Conservation (phyloP, 2,797 vertebrate genomes). For the Aeoliscus strigatus region DNA sequence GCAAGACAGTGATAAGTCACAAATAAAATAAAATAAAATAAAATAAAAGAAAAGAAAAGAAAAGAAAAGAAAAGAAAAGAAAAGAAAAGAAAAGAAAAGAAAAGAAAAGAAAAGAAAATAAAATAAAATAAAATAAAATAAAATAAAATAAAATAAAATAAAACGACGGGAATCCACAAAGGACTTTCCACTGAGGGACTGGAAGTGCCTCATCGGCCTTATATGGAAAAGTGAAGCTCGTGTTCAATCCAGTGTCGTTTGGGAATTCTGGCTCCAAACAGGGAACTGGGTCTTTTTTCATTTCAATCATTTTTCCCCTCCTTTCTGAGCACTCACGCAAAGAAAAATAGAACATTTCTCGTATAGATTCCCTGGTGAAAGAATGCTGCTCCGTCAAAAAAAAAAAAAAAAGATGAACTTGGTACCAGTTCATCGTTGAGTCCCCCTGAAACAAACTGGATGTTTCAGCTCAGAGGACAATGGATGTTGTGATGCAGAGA, state of each 20-base stretch:
- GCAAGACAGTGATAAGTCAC: too few relatives aligned
- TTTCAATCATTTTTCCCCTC: conserved; percentile 11
- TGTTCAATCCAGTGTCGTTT: conserved; percentile 10
- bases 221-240: conserved; percentile 29
- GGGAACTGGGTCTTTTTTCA: conserved; percentile 6
- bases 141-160: too few relatives aligned
- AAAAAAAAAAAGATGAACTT: conserved; percentile 16
- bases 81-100: too few relatives aligned
- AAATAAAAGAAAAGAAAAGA: too few relatives aligned
- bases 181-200: too few relatives aligned
- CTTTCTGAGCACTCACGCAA: conserved; percentile 9
- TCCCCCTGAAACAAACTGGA: conserved; percentile 45
- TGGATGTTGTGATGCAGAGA: conserved; percentile 56
- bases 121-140: too few relatives aligned
- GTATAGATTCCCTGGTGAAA: conserved; percentile 47
- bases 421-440: conserved; percentile 51
- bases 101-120: too few relatives aligned
- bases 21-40: too few relatives aligned
- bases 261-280: conserved; percentile 20
- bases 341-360: conserved; percentile 42
- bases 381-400: conserved; percentile 30
- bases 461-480: conserved; percentile 55
- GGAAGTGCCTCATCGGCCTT: conserved; percentile 28
- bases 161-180: too few relatives aligned
- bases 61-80: too few relatives aligned